Base-by-base conservation (phyloP, 2,888 invertebrate species). In the Pediacus dermestoides region DNA sequence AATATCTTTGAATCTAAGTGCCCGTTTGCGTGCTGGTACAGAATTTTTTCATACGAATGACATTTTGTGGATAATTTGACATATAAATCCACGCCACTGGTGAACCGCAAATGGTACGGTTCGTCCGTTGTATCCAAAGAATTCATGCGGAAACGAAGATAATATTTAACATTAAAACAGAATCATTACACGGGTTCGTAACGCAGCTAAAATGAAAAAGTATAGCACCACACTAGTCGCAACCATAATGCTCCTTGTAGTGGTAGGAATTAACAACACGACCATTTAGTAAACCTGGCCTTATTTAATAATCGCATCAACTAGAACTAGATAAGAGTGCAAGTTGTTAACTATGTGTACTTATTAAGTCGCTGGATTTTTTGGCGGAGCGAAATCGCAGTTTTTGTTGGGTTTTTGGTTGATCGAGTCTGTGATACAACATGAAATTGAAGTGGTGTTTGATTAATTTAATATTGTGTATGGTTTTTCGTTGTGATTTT, bases 111-210 rank as follows among this genome's bases (percentile, higher is more conserved):
- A 53, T 48, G 48, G 49, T 57, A 58, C 58, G 56, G 50, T 54
- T 50, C 39, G 53, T 47, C 48, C 44, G 49, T 46, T 41, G 46
- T 47, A 44, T 42, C 34, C 37, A 53, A 58, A 39, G 51, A 66
- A 65, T 63, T 66, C 58, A 67, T 58, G 64, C 66, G 63, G 57
- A 65, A 64, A 63, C 53, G 42, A 27, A 47, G 61, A 57, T 66
- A 66, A 65, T 67, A 65, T 61, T 64, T 58, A 62, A 55, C 61
- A 64, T 66, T 65, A 64, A 52, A 40, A 41, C 37, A 44, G 52
- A 52, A 50, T 56, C 55, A 60, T 62, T 61, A 61, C 50, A 52
- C 52, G 57, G 52, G 40, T 51, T 49, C 45, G 50, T 42, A 48
- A 47, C 49, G 42, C 42, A 35, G 48, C 39, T 48, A 53, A 44